phyloP scores from a whole-genome alignment of 2,113 vertebrate genomes.

The Myotis lucifugus region DNA sequence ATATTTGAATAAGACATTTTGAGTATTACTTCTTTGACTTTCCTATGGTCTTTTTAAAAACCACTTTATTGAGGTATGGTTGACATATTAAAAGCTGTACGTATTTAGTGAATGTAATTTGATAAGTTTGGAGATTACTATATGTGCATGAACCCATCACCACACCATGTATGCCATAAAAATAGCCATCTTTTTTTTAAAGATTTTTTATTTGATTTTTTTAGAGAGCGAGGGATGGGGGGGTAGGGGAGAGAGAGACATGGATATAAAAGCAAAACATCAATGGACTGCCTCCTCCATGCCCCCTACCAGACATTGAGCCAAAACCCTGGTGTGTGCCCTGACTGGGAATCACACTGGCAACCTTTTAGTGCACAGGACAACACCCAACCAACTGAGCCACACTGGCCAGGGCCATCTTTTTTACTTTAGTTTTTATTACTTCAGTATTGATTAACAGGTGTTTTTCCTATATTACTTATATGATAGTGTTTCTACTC shows the following conservation, averaged over 20 bases:
- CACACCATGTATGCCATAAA: background rate
- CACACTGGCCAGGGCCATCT: background rate
- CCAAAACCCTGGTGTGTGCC: background rate
- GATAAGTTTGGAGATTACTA: background rate
- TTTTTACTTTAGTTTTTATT: constrained; percentile 6
- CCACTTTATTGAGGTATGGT: background rate
- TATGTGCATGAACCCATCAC: background rate
- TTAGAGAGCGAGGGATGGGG: background rate
- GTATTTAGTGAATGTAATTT: background rate
- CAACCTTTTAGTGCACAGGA: background rate
- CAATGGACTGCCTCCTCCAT: background rate
- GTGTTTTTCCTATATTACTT: background rate
- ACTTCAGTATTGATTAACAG: background rate
- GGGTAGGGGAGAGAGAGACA: background rate
- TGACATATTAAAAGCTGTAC: background rate
- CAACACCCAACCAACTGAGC: background rate
- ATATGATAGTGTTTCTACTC: background rate
- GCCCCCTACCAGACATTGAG: background rate
- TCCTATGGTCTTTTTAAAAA: background rate
- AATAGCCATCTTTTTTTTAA: background rate
- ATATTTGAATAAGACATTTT: constrained; percentile 6
- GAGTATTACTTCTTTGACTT: background rate
- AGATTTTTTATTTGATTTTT: background rate
- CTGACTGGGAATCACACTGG: background rate
- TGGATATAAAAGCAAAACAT: background rate